These are phyloP conservation scores for Merodon equestris DNA, from an alignment of 2,888 invertebrate genomes.

Conservation along the genomic window DNA sequence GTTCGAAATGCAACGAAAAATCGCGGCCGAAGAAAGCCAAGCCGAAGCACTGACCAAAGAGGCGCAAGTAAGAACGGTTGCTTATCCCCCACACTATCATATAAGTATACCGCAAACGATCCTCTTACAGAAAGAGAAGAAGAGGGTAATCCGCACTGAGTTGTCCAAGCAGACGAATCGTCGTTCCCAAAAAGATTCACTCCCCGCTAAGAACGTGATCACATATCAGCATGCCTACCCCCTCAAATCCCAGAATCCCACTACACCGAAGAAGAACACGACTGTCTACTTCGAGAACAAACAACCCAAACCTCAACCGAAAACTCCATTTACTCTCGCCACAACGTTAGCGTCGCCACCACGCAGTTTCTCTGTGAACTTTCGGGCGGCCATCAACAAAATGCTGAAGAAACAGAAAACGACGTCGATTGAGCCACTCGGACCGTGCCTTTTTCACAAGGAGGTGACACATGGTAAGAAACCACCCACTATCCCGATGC, in stretches of 20 bases:
- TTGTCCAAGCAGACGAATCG: too few relatives aligned
- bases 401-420: slow-evolving; percentile 35
- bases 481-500: slow-evolving; percentile 29
- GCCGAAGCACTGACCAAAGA: slow-evolving; percentile 11
- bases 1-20: slow-evolving; percentile 38
- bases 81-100: too few relatives aligned
- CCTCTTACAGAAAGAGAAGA: too few relatives aligned
- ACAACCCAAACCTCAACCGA: neutral
- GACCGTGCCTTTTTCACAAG: neutral
- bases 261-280: neutral
- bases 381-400: slow-evolving; percentile 43
- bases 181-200: too few relatives aligned
- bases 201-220: too few relatives aligned
- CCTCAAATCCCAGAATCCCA: slow-evolving; percentile 2
- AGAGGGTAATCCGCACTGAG: too few relatives aligned
- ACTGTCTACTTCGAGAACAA: neutral
- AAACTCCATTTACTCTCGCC: slow-evolving; percentile 24
- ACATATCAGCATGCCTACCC: neutral
- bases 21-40: neutral
- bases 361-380: slow-evolving; percentile 7
- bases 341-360: neutral
- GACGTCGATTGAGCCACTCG: neutral
- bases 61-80: slow-evolving; percentile 13
- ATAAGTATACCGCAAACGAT: too few relatives aligned
- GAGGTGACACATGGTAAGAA: neutral